Evolutionary conservation across 1,140 invertebrate genomes (phyloP).

Genomic region (Drosophila obscura): DNA sequence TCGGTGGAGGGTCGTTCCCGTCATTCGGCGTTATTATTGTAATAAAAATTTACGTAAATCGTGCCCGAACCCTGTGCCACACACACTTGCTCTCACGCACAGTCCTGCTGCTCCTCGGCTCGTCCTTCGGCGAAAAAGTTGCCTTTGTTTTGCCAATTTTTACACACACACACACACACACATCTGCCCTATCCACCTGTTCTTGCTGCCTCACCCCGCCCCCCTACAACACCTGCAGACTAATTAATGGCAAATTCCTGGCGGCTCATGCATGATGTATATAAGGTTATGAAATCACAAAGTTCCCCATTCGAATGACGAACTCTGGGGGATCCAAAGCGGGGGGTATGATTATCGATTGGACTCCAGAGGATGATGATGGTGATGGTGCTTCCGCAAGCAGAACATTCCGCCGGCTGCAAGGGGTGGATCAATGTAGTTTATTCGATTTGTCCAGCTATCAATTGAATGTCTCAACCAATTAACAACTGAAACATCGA

Average conservation of each 20-base stretch:
- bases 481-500: conserved; percentile 37
- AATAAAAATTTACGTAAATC: conserved; percentile 76
- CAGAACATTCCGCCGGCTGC: conserved; percentile 1
- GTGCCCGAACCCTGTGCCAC: conserved; percentile 39
- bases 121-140: conserved; percentile 68
- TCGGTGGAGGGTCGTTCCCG: conserved; percentile 37
- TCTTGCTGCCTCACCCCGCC: neutral
- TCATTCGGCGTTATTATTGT: conserved; percentile 62
- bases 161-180: conserved; percentile 18
- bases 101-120: conserved; percentile 39
- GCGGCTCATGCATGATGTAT: conserved; percentile 10
- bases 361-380: neutral
- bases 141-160: conserved; percentile 76
- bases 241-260: conserved; percentile 73
- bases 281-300: conserved; percentile 30
- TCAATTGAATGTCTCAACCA: conserved; percentile 33
- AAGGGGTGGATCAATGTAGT: conserved; percentile 10
- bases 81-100: conserved; percentile 59
- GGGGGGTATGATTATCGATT: conserved; percentile 10
- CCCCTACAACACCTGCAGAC: conserved; percentile 64
- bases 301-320: conserved; percentile 9
- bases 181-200: conserved; percentile 2
- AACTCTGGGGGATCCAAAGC: neutral
- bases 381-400: conserved; percentile 9
- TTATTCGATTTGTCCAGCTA: conserved; percentile 41